phyloP scores from a whole-genome alignment of 2,888 invertebrate genomes.

The Chesias legatella region DNA sequence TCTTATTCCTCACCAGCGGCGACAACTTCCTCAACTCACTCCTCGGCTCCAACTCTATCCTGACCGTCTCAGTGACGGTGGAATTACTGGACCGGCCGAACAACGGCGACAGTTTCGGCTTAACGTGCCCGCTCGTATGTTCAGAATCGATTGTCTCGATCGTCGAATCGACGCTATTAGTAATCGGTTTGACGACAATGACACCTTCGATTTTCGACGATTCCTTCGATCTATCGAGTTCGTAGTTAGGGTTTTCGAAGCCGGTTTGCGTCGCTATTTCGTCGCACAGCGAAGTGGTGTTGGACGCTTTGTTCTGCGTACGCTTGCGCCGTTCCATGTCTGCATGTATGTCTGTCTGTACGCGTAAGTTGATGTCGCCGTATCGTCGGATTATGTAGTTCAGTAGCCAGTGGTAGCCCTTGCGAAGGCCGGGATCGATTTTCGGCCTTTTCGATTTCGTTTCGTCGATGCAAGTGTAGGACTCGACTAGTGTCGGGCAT shows the following conservation, averaged over 20 bases:
- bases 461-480: slow-evolving; percentile 75
- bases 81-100: slow-evolving; percentile 60
- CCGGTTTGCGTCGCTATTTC: slow-evolving; percentile 69
- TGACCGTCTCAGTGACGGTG: slow-evolving; percentile 45
- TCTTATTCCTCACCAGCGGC: slow-evolving; percentile 58
- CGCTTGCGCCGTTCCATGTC: slow-evolving; percentile 73
- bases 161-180: slow-evolving; percentile 61
- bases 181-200: slow-evolving; percentile 65
- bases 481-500: slow-evolving; percentile 91
- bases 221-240: slow-evolving; percentile 38
- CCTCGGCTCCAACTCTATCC: slow-evolving; percentile 67
- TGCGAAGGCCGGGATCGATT: slow-evolving; percentile 83
- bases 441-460: slow-evolving; percentile 66
- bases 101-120: slow-evolving; percentile 66
- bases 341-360: slow-evolving; percentile 82
- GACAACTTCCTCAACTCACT: slow-evolving; percentile 67
- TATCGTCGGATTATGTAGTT: slow-evolving; percentile 85
- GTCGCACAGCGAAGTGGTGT: slow-evolving; percentile 59
- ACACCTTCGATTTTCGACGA: slow-evolving; percentile 41
- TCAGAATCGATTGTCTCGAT: slow-evolving; percentile 64
- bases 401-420: slow-evolving; percentile 86
- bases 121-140: slow-evolving; percentile 37
- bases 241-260: slow-evolving; percentile 72
- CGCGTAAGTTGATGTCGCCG: slow-evolving; percentile 82
- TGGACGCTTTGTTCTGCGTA: slow-evolving; percentile 57